A percentile compares a stretch with the other conserved stretches of the same genome.
Evolutionary conservation across 1,140 invertebrate species (phyloP).

Genomic region (Coelopa frigida): DNA sequence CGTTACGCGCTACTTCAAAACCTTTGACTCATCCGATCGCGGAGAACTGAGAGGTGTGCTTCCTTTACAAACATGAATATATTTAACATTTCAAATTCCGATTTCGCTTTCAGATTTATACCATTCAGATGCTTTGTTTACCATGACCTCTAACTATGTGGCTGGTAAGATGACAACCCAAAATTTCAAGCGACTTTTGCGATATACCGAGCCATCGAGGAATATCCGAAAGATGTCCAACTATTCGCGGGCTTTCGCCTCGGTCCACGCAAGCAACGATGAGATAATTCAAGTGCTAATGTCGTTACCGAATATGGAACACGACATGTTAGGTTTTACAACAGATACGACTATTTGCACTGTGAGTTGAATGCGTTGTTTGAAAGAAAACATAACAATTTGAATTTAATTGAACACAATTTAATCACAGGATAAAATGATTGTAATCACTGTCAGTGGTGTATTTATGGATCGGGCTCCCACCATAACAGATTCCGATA

Average conservation of each 20-base stretch:
- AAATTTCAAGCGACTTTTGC: constrained; percentile 21
- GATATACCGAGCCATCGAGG: constrained; percentile 21
- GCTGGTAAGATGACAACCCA: constrained; percentile 9
- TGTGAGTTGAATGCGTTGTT: constrained; percentile 4
- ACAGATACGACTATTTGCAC: constrained; percentile 25
- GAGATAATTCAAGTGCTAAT: constrained; percentile 28
- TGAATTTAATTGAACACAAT: neutral
- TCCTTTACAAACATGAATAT: neutral
- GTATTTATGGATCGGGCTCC: constrained; percentile 13
- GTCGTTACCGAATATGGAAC: constrained; percentile 22
- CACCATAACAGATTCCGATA: constrained; percentile 12
- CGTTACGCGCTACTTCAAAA: constrained; percentile 18
- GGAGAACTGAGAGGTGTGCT: constrained; percentile 10
- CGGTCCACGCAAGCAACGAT: constrained; percentile 3
- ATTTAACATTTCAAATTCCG: neutral
- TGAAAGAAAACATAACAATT: neutral
- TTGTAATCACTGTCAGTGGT: constrained; percentile 11
- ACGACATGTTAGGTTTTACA: constrained; percentile 29
- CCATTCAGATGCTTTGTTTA: constrained; percentile 22
- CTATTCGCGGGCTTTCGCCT: neutral
- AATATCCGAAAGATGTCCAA: constrained; percentile 15
- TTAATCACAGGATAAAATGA: constrained; percentile 9
- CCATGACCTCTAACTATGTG: constrained; percentile 26
- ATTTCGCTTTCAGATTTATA: constrained; percentile 12
- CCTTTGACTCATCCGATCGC: constrained; percentile 24